phyloP scores from a whole-genome alignment of 1,140 invertebrate genomes.

The Gryon sp. region DNA sequence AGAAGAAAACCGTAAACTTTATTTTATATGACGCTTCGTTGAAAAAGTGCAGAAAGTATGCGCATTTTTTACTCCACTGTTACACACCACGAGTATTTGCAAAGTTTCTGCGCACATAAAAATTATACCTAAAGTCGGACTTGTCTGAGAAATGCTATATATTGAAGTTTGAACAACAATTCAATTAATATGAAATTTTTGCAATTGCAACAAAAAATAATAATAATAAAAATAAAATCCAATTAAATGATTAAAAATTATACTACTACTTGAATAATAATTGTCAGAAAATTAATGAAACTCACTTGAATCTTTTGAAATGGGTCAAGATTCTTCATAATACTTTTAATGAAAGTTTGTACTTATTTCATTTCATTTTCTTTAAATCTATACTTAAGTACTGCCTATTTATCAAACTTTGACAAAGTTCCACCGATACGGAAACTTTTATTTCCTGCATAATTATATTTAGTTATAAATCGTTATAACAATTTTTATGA shows the following conservation, averaged over 20 bases:
- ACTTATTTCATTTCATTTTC: slow-evolving; percentile 41
- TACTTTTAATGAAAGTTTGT: slow-evolving; percentile 19
- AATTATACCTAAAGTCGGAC: too few relatives aligned
- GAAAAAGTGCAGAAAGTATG: slow-evolving; percentile 9
- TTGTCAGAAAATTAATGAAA: slow-evolving; percentile 23
- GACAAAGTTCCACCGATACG: slow-evolving; percentile 2
- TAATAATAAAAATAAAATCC: too few relatives aligned
- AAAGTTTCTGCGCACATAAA: slow-evolving; percentile 12
- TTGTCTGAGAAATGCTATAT: too few relatives aligned
- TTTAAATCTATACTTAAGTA: slow-evolving; percentile 28
- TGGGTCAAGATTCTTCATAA: slow-evolving; percentile 42
- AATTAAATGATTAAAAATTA: slow-evolving; percentile 6
- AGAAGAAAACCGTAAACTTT: slow-evolving; percentile 1
- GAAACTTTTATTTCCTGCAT: slow-evolving; percentile 20
- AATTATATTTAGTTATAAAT: slow-evolving; percentile 33
- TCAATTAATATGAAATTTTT: slow-evolving; percentile 4
- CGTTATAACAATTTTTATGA: too few relatives aligned
- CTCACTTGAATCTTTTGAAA: slow-evolving; percentile 1
- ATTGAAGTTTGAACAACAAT: background rate
- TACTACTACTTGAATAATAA: slow-evolving; percentile 1
- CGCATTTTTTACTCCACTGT: slow-evolving; percentile 8
- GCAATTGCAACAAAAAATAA: too few relatives aligned
- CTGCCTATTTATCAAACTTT: slow-evolving; percentile 15
- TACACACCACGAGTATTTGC: slow-evolving; percentile 1
- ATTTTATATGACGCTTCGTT: slow-evolving; percentile 16